Evolutionary conservation across 2,797 vertebrate genomes (phyloP), one percentile per base, ranked within the genome.

Genomic region (Aulostomus chinensis): DNA sequence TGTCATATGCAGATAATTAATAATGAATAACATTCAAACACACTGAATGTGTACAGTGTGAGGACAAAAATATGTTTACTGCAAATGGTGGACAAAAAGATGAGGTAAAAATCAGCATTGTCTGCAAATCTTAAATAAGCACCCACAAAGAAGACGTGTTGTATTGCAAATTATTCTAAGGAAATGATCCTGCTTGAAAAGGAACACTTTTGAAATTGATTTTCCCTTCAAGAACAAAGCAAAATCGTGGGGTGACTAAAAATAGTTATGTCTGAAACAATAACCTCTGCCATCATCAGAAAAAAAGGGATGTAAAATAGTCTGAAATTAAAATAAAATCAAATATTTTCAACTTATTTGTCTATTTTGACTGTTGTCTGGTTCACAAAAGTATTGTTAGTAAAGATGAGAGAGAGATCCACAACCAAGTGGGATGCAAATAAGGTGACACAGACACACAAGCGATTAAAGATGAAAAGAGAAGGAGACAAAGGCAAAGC

Each of bases 381-480:
- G 42, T 60, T 55, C 43, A 40, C 24, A 12, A 40, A 28, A 65
- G 33, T 41, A 47, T 58, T 49, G 68, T 45, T 53, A 52, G 45
- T 51, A 14, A 32, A 54, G 76, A 78, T 71, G 60, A 76, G 60
- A 79, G 56, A 14, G 58, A 15, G 61, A 79, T 72, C 38, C 70
- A 74, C 62, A 68, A 70, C 68, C 68, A 67, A 76, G 57, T 39
- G 32, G 50, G 66, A 89, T 80, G 85, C 80, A 86, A 89, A 90
- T 86, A 73, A 62, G 69, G 58, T 62, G 76, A 74, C 64, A 60
- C 34, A 60, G 61, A 51, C 61, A 70, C 70, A 29, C 64, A 21
- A 76, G 73, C 45, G 57, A 80, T 90, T 83, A 86, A 75, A 89
- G 76, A 86, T 88, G 85, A 89, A 86, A 87, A 82, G 80, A 61